A percentile compares a stretch with the other conserved stretches of the same genome.
Evolutionary conservation across 2,797 vertebrate species (phyloP).

Genomic region (Danio aesculapii): DNA sequence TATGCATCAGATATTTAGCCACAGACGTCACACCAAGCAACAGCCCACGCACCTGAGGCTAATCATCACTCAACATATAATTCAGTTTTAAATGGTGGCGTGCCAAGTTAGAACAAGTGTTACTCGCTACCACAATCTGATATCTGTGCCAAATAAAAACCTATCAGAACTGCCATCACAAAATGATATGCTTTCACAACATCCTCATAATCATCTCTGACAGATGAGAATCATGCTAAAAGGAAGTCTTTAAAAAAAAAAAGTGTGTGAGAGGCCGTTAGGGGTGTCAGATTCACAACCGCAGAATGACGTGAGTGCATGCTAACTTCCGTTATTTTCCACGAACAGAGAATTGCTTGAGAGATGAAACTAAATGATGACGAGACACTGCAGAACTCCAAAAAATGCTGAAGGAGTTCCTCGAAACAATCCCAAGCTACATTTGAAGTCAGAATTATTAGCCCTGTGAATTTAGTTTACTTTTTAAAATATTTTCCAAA

Average conservation of each 20-base stretch:
- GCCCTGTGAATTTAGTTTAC: no score
- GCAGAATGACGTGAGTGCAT: slow-evolving; percentile 23
- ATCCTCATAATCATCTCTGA: neutral
- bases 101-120: neutral
- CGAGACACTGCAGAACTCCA: neutral
- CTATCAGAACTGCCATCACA: neutral
- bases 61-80: neutral
- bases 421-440: slow-evolving; percentile 1
- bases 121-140: neutral
- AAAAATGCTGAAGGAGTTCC: neutral
- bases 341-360: neutral
- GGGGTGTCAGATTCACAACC: slow-evolving; percentile 34
- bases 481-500: no score
- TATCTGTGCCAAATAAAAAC: no score
- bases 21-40: no score
- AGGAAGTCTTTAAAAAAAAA: slow-evolving; percentile 20
- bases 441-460: no score
- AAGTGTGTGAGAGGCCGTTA: slow-evolving; percentile 5
- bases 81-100: neutral
- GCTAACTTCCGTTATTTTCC: slow-evolving; percentile 40
- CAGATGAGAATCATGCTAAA: slow-evolving; percentile 3
- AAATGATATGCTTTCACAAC: neutral
- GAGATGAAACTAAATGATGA: neutral
- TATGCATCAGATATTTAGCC: no score
- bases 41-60: neutral